These are phyloP conservation scores for Lontra canadensis DNA, from an alignment of 2,113 vertebrate species.

Conservation along the genomic window DNA sequence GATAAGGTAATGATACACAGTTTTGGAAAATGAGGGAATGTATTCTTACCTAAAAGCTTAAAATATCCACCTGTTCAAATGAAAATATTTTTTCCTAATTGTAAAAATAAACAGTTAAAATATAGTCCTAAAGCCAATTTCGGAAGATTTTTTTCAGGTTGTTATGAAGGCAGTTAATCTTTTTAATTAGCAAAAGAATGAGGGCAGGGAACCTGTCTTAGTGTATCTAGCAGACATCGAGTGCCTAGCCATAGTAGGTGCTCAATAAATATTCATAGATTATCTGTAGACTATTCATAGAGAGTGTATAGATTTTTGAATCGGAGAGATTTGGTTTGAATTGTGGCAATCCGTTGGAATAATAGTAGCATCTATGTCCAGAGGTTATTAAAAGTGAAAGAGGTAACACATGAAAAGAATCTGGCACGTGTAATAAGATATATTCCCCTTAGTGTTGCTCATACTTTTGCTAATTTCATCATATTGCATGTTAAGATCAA, in stretches of 20 bases:
- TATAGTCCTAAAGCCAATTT: slow-evolving; percentile 35
- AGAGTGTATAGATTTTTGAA: neutral
- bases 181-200: slow-evolving; percentile 2
- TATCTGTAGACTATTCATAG: neutral
- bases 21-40: slow-evolving; percentile 24
- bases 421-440: neutral
- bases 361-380: neutral
- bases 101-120: slow-evolving; percentile 30
- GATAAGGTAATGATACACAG: neutral
- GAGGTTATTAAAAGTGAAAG: neutral
- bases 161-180: neutral
- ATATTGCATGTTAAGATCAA: slow-evolving; percentile 37
- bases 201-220: neutral
- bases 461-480: slow-evolving; percentile 40
- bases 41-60: slow-evolving; percentile 28
- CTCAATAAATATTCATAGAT: neutral
- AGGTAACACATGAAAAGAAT: neutral
- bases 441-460: neutral
- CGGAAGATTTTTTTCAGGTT: slow-evolving; percentile 14
- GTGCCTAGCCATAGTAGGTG: neutral
- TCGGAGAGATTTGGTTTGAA: neutral
- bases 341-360: neutral
- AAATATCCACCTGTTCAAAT: neutral
- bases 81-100: slow-evolving; percentile 3
- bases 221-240: neutral